Evolutionary conservation across 2,113 vertebrate genomes (phyloP).

Genomic region (Cepphus grylle): DNA sequence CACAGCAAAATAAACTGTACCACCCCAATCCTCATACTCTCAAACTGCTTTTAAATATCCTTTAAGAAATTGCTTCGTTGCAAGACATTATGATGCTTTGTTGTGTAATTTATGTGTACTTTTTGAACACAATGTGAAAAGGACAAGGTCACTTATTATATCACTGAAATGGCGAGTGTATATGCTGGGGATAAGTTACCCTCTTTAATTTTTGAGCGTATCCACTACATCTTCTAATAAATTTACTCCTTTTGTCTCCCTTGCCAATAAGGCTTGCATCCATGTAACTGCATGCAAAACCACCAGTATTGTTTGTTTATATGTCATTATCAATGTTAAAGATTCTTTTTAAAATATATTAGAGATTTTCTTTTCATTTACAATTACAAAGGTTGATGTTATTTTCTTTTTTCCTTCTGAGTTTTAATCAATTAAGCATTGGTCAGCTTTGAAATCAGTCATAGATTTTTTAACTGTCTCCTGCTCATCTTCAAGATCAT

Average conservation of each 20-base stretch:
- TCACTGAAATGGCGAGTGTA: background rate
- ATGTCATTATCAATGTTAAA: background rate
- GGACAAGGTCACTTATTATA: background rate
- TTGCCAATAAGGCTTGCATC: background rate
- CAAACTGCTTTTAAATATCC: conserved; percentile 32
- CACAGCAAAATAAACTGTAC: background rate
- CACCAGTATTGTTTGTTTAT: background rate
- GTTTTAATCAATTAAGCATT: background rate
- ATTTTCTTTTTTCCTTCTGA: conserved; percentile 13
- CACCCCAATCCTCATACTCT: background rate
- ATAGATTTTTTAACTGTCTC: conserved; percentile 38
- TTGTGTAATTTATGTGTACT: conserved; percentile 18
- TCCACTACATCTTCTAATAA: background rate
- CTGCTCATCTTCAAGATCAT: conserved; percentile 29
- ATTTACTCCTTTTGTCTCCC: background rate
- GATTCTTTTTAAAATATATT: background rate
- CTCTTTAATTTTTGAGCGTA: background rate
- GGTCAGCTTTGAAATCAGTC: conserved; percentile 18
- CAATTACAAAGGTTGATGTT: background rate
- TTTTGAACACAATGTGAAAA: conserved; percentile 10
- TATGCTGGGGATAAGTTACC: background rate
- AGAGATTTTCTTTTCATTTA: background rate
- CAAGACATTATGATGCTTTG: conserved; percentile 5
- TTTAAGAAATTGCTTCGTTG: conserved; percentile 21
- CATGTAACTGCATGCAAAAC: background rate